Base-by-base conservation (phyloP, 2,113 vertebrate genomes). In the Vireo altiloquus region DNA sequence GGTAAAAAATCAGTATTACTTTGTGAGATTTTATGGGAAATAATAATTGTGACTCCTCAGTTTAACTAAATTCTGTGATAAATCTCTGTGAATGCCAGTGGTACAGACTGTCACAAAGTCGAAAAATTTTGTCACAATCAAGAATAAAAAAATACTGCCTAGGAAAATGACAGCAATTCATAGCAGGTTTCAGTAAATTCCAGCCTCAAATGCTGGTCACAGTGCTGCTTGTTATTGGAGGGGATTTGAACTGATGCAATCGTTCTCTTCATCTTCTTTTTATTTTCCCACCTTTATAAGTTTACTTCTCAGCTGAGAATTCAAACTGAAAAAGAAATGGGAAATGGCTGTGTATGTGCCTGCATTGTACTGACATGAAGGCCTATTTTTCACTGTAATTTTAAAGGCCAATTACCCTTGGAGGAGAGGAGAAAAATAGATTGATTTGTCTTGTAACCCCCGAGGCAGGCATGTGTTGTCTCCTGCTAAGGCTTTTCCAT, bases 391-490 rank as follows among this genome's bases (percentile, higher is more conserved):
- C 80, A 94, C 81, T 71, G 89, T 93, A 90, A 93, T 97, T 97
- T 97, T 93, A 87, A 95, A 97, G 95, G 94, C 94, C 93, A 96
- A 92, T 97, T 97, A 96, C 96, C 95, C 94, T 96, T 97, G 96
- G 94, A 96, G 93, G 87, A 95, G 94, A 91, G 94, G 69, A 97
- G 95, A 85, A 93, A 95, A 95, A 94, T 83, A 78, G 92, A 97
- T 83, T 96, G 95, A 96, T 97, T 98, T 98, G 92, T 97, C 96
- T 96, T 97, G 97, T 96, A 97, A 81, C 93, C 90, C 94, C 95
- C 39, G 92, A 95, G 92, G 89, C 79, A 90, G 66, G 91, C 94
- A 74, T 92, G 83, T 96, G 87, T 74, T 97, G 69, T 92, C 95
- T 97, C 71, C 92, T 71, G 87, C 85, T 87, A 52, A 95, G 80